Percentiles rank a stretch among this genome's conserved stretches.
phyloP scores from a whole-genome alignment of 2,113 vertebrate species.

The Aleadryas rufinucha region DNA sequence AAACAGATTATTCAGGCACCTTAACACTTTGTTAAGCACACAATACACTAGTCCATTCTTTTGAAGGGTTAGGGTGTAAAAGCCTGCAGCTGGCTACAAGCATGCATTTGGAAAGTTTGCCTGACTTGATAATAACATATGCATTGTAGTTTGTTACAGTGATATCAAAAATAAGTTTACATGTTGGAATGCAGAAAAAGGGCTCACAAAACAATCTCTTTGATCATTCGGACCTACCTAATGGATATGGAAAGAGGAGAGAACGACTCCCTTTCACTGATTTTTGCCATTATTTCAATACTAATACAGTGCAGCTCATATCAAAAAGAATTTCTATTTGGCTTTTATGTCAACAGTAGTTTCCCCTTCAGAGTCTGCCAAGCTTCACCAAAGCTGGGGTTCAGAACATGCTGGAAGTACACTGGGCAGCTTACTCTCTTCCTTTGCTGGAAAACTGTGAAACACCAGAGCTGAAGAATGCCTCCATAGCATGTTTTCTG shows the following conservation, averaged over 20 bases:
- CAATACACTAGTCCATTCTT: not conserved
- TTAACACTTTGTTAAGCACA: not conserved
- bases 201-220: not conserved
- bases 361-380: not conserved
- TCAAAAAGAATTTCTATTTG: not conserved
- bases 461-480: not conserved
- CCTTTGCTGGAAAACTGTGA: not conserved
- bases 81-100: not conserved
- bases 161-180: not conserved
- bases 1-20: not conserved
- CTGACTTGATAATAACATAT: not conserved
- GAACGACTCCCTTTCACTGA: not conserved
- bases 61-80: not conserved
- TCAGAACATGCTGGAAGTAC: not conserved
- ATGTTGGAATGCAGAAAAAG: not conserved
- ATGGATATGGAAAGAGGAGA: not conserved
- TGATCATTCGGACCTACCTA: not conserved
- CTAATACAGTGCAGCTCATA: not conserved
- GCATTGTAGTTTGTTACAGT: not conserved
- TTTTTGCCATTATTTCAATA: not conserved
- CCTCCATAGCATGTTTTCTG: not conserved
- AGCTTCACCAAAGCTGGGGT: not conserved
- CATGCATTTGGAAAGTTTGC: not conserved
- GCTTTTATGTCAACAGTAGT: not conserved
- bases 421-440: not conserved